phyloP scores from a whole-genome alignment of 2,888 invertebrate species.

The Griposia aprilina region DNA sequence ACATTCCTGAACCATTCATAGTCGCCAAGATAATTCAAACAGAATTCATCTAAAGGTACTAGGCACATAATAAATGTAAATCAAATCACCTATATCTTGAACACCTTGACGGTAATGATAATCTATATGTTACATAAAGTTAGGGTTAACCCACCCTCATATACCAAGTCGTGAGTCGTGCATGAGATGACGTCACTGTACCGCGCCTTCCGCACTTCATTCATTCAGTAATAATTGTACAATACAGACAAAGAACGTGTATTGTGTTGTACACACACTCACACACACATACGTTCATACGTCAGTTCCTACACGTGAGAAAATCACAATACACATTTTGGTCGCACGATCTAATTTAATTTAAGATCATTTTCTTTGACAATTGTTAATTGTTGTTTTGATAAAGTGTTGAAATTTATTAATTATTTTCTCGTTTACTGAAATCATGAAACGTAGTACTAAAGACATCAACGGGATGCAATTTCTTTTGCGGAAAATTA shows the following conservation, averaged over 20 bases:
- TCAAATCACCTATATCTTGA: constrained; percentile 11
- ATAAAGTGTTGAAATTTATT: not conserved
- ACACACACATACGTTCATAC: constrained; percentile 25
- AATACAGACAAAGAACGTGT: constrained; percentile 45
- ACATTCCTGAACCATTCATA: not conserved
- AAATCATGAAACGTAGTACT: constrained; percentile 41
- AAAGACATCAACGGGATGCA: constrained; percentile 72
- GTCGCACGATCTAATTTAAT: constrained; percentile 56
- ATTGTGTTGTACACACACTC: constrained; percentile 19
- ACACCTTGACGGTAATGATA: constrained; percentile 22
- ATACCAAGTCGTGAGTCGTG: constrained; percentile 56
- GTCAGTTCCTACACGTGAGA: constrained; percentile 47
- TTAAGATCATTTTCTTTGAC: constrained; percentile 21
- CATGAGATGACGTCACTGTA: constrained; percentile 65
- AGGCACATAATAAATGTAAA: constrained; percentile 26
- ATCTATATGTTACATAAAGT: constrained; percentile 37
- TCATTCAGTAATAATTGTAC: constrained; percentile 68
- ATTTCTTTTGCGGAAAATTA: not conserved
- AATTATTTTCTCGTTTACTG: not conserved
- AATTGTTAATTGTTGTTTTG: constrained; percentile 8
- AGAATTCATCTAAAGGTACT: constrained; percentile 10
- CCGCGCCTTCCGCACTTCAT: constrained; percentile 74
- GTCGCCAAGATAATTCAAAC: not conserved
- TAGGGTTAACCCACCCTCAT: constrained; percentile 59
- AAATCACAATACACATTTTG: constrained; percentile 35